These are phyloP conservation scores for Hoplostethus mediterraneus DNA, from an alignment of 2,797 vertebrate species.

Conservation along the genomic window DNA sequence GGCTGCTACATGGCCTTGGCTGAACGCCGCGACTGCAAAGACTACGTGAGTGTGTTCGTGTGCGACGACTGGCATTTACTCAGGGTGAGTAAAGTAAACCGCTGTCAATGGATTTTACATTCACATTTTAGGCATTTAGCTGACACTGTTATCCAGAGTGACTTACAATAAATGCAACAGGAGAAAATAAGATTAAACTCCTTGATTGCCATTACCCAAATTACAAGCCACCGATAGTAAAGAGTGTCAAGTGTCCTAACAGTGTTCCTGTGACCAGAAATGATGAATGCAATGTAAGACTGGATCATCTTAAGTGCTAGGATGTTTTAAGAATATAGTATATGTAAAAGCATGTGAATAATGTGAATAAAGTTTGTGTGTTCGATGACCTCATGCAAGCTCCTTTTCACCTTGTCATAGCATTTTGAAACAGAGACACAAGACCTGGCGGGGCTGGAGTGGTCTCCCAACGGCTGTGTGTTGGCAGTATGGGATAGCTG, in stretches of 20 bases:
- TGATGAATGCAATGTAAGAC: background rate
- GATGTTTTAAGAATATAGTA: too few species aligned
- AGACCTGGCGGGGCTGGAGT: slow-evolving; percentile 93
- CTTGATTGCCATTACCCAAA: background rate
- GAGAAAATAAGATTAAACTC: background rate
- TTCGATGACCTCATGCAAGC: too few species aligned
- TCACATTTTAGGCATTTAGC: background rate
- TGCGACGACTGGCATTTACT: slow-evolving; percentile 98
- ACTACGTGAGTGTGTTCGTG: slow-evolving; percentile 95
- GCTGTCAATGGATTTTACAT: background rate
- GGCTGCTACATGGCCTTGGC: slow-evolving; percentile 95
- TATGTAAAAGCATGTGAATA: too few species aligned
- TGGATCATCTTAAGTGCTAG: background rate
- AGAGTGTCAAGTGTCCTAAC: background rate
- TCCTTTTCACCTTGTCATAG: slow-evolving; percentile 71
- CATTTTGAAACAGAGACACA: slow-evolving; percentile 97
- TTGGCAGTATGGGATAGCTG: slow-evolving; percentile 94
- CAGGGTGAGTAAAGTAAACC: slow-evolving; percentile 83
- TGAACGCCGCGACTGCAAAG: slow-evolving; percentile 96
- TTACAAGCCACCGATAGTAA: background rate
- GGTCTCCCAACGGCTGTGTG: slow-evolving; percentile 97
- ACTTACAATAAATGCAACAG: background rate
- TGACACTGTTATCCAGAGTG: background rate
- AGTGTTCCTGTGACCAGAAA: background rate
- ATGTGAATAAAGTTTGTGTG: too few species aligned